Conservation (phyloP, 30 jellyfish, hydroid and myxozoan species). For the Aurelia sp. region DNA sequence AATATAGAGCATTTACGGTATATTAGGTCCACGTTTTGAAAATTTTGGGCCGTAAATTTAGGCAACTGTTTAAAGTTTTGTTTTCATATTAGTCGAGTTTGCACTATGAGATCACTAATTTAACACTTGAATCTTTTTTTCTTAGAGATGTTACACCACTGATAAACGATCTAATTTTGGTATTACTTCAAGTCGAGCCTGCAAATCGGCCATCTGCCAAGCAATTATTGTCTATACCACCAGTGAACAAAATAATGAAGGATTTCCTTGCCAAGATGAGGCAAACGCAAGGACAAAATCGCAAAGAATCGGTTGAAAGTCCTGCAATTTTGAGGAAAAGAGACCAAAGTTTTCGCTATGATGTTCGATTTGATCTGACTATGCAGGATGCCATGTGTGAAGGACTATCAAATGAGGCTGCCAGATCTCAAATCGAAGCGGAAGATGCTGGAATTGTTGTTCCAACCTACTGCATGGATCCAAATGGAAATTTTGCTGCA, state of each 20-base stretch:
- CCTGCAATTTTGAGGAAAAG: slow-evolving; percentile 34
- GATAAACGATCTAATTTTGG: slow-evolving; percentile 56
- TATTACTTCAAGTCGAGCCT: slow-evolving; percentile 69
- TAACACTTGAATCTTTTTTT: neutral
- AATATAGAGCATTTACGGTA: too few species aligned
- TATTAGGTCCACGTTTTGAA: too few species aligned
- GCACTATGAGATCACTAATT: too few species aligned
- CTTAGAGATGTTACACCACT: slow-evolving; percentile 53
- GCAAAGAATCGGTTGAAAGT: slow-evolving; percentile 15
- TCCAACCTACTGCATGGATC: neutral
- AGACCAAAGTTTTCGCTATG: slow-evolving; percentile 31
- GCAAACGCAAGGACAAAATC: neutral
- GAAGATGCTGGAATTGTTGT: neutral
- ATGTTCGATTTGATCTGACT: slow-evolving; percentile 34
- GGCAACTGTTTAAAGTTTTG: too few species aligned
- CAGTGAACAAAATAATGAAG: slow-evolving; percentile 3
- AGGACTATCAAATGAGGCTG: neutral
- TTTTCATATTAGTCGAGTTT: too few species aligned
- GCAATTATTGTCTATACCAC: slow-evolving; percentile 61
- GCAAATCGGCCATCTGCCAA: slow-evolving; percentile 75
- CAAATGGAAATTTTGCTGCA: too few species aligned
- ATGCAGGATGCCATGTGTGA: neutral
- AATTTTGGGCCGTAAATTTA: too few species aligned
- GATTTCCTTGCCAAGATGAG: neutral
- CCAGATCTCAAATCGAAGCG: too few species aligned